phyloP scores from a whole-genome alignment of 2,113 vertebrate species.

The Orcinus orca region DNA sequence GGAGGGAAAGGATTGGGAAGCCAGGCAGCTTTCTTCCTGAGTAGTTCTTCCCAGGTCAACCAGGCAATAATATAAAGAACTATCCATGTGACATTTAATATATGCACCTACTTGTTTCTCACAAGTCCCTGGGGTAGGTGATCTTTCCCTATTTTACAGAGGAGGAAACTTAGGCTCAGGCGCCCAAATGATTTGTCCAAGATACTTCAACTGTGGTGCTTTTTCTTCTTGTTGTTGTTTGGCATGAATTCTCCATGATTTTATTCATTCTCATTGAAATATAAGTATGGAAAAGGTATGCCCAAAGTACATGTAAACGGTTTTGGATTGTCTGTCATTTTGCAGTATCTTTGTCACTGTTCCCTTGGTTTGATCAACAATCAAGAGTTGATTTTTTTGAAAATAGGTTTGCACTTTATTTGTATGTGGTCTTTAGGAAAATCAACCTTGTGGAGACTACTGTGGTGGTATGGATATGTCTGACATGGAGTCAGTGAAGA shows the following conservation, averaged over 20 bases:
- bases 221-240: neutral
- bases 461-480: neutral
- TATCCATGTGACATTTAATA: neutral
- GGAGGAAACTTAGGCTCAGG: neutral
- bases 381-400: neutral
- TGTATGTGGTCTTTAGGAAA: neutral
- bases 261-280: neutral
- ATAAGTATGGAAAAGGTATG: neutral
- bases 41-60: neutral
- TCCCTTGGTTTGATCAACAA: neutral
- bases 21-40: neutral
- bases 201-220: neutral
- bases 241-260: neutral
- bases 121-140: neutral
- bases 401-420: neutral
- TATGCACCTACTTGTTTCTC: neutral
- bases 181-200: neutral
- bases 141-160: neutral
- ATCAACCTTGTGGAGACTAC: neutral
- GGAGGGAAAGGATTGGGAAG: neutral
- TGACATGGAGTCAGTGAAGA: neutral
- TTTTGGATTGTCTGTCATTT: neutral
- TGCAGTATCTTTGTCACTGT: conserved; percentile 13
- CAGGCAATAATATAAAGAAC: neutral
- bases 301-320: neutral